Evolutionary conservation across 2,113 vertebrate species (phyloP), one percentile per base, ranked within the genome.

Genomic region (Orientallactaga bullata): DNA sequence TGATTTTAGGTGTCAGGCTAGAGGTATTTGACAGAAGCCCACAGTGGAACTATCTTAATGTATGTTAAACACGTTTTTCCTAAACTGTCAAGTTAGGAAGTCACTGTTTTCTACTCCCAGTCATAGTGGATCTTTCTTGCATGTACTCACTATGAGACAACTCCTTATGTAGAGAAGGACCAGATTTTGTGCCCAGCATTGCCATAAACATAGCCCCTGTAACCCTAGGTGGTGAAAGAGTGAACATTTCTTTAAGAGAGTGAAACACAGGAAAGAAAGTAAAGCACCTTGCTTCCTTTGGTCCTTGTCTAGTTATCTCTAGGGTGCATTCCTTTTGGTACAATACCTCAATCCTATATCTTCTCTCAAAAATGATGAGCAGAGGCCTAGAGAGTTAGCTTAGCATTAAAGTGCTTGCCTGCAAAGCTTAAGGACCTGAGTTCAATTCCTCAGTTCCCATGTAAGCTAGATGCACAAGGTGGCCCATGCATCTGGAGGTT

Each of bases 21-120:
- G 88, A 71, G 21, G 23, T 35, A 85, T 78, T 76, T 60, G 51
- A 86, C 47, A 95, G 65, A 93, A 66, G 18, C 28, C 90, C 90
- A 93, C 11, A 73, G 23, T 79, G 39, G 58, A 63, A 91, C 15
- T 90, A 74, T 35, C 82, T 76, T 61, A 86, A 78, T 7, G 12
- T 79, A 63, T 32, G 10, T 55, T 88, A 61, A 88, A 68, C n/a
- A 20, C 63, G 24, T 71, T 92, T 66, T 85, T 37, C 21, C 79
- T 79, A 78, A 60, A 3, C 30, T 71, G 28, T 24, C 55, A 88
- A 51, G 51, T 71, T 35, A 94, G 79, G 21, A 85, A 78, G 73
- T 37, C 63, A 80, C 20, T 85, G 58, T 26, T 88, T 94, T 85
- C 58, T 71, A 39, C 23, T 90, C 23, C 30, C 20, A 9, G 5